Base-by-base conservation (phyloP, 2,888 invertebrate species). In the Camptogramma bilineatum region DNA sequence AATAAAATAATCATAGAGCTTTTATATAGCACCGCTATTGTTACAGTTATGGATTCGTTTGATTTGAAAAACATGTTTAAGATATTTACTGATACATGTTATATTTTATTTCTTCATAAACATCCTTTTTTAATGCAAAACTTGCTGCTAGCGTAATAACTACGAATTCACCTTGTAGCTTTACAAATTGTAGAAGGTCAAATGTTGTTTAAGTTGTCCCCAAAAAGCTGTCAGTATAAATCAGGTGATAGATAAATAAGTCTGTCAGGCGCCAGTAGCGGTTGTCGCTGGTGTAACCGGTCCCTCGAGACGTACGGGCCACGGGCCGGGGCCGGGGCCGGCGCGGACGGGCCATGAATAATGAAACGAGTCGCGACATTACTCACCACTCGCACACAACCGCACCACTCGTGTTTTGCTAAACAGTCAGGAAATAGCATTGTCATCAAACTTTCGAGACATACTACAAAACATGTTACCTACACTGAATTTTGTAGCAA, bases 291-390 rank as follows among this genome's bases (percentile, higher is more conserved):
- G n/a, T n/a, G 19, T 47, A 18, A 17, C 19, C 1, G 53, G 42
- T 21, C 16, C 21, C 52, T 13, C 34, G 34, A 13, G 34, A 39
- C 34, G 34, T 13, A 13, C 34, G 34, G 13, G 1, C 13, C 44
- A 8, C n/a, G 39, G 13, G 16, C 16, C 28, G 16, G 28, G 16
- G 28, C 28, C 10, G 28, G 21, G 24, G 28, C 51, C 24, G 42
- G 48, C 34, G 31, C 34, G 57, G 16, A 51, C 58, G 18, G 51
- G 39, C 10, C 52, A 58, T 58, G 58, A 58, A 58, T 58, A 52
- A 58, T 58, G 51, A 58, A 46, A 44, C 19, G 28, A 10, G 24
- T 8, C 51, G 21, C 42, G 39, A 19, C 44, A 54, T 54, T 46
- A 54, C 50, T 57, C 50, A 51, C 42, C 16, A 28, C 21, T 0